Base-by-base conservation (phyloP, 2,888 invertebrate species). In the Phragmatobia fuliginosa region DNA sequence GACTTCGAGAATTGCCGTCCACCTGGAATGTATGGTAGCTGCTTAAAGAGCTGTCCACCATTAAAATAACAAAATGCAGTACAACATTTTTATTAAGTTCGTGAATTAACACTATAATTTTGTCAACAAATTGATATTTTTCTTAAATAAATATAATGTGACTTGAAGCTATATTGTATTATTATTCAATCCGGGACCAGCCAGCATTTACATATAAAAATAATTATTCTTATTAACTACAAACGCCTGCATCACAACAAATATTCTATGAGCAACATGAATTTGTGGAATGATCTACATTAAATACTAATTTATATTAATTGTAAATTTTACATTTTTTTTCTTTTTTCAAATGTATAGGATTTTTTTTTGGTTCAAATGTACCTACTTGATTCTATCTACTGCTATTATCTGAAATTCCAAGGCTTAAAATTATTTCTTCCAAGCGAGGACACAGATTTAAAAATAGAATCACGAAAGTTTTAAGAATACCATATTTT, bases 1-100 rank as follows among this genome's bases (percentile, higher is more conserved):
- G 89, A 89, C 38, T 83, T 92, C n/a, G 79, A 87, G 21, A 76
- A 69, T 52, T 84, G 85, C 65, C 70, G 84, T 18, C 70, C 78
- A 33, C 16, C 38, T 10, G 84, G 83, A 14, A 62, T n/a, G 11
- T 56, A 79, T 4, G 74, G 74, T 31, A 32, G 70, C 10, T 91
- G 91, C 73, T 70, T 89, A 7, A 85, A 72, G 71, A 80, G 74
- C 69, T 91, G 89, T 66, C 74, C 79, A 80, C 74, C 79, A 80
- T 81, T 65, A 65, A 83, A 86, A 85, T 78, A 80, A 80, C 62
- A 74, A 65, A 67, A 31, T 4, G 21, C 38, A 38, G 45, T 18
- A 45, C 36, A 62, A 33, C 49, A 62, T 78, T 77, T 81, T 75
- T 74, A 78, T 81, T 69, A 76, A 76, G 64, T 56, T 73, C 64